Conservation (phyloP, 1,140 invertebrate species). For the Penaeus japonicus region DNA sequence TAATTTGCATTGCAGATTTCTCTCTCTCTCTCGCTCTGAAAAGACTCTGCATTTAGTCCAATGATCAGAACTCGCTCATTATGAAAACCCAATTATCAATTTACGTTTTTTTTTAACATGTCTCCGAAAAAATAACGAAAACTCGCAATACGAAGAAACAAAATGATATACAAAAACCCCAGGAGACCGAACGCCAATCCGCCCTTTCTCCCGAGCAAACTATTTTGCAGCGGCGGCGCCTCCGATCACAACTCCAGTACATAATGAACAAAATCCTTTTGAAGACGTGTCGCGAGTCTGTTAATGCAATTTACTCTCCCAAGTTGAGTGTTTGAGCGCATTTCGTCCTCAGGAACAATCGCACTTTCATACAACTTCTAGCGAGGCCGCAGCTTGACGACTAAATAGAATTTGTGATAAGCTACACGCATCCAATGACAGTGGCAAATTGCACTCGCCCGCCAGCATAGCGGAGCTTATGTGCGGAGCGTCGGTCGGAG, state of each 20-base stretch:
- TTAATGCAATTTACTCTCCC: constrained; percentile 10
- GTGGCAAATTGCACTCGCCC: constrained; percentile 24
- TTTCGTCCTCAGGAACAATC: constrained; percentile 9
- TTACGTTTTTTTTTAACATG: too few relatives aligned
- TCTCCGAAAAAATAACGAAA: too few relatives aligned
- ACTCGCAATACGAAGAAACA: too few relatives aligned
- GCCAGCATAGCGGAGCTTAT: background rate
- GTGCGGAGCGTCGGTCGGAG: background rate
- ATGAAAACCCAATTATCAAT: too few relatives aligned
- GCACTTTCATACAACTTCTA: constrained; percentile 30
- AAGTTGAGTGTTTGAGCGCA: background rate
- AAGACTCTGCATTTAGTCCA: too few relatives aligned
- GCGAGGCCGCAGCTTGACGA: constrained; percentile 34
- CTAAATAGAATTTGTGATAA: constrained; percentile 52
- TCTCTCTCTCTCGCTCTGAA: too few relatives aligned
- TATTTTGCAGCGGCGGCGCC: background rate
- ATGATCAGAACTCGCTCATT: too few relatives aligned
- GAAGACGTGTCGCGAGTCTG: constrained; percentile 10
- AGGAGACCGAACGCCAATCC: too few relatives aligned
- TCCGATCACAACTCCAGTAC: background rate
- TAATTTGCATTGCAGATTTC: too few relatives aligned
- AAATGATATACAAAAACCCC: too few relatives aligned
- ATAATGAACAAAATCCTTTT: background rate
- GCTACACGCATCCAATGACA: constrained; percentile 30
- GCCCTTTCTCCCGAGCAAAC: too few relatives aligned